Evolutionary conservation across 2,888 invertebrate genomes (phyloP).

Genomic region (Agrochola litura): DNA sequence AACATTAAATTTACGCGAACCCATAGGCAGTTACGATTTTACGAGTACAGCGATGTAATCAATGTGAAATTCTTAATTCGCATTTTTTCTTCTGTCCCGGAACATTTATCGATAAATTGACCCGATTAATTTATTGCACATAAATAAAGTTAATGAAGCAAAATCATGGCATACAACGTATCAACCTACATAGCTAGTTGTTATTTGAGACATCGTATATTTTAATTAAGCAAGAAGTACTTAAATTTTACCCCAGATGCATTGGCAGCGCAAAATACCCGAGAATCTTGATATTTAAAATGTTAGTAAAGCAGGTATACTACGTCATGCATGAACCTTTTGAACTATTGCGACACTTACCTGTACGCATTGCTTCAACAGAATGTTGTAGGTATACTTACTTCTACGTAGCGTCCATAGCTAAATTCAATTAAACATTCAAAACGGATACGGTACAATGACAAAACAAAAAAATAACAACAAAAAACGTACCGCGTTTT

Average conservation of each 20-base stretch:
- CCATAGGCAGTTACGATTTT: constrained; percentile 73
- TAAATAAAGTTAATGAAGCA: constrained; percentile 87
- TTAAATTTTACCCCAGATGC: constrained; percentile 61
- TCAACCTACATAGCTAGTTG: constrained; percentile 72
- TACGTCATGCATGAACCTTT: constrained; percentile 26
- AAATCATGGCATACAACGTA: constrained; percentile 79
- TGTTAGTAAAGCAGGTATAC: constrained; percentile 37
- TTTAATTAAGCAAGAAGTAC: constrained; percentile 72
- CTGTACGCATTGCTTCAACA: constrained; percentile 16
- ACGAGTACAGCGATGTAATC: constrained; percentile 80
- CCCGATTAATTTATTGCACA: constrained; percentile 79
- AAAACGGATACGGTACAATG: constrained; percentile 72
- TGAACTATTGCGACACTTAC: constrained; percentile 46
- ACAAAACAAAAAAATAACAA: constrained; percentile 64
- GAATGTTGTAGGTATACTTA: constrained; percentile 26
- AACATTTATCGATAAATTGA: constrained; percentile 84
- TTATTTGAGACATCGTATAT: constrained; percentile 71
- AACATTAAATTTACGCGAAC: constrained; percentile 68
- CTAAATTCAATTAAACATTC: constrained; percentile 43
- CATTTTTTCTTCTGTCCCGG: constrained; percentile 79
- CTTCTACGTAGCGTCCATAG: not conserved
- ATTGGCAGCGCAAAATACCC: constrained; percentile 55
- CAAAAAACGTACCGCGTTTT: constrained; percentile 76
- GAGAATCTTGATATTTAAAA: constrained; percentile 47
- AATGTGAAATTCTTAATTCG: constrained; percentile 81